These are phyloP conservation scores for Acrobasis repandana DNA, from an alignment of 2,888 invertebrate species.

Conservation along the genomic window DNA sequence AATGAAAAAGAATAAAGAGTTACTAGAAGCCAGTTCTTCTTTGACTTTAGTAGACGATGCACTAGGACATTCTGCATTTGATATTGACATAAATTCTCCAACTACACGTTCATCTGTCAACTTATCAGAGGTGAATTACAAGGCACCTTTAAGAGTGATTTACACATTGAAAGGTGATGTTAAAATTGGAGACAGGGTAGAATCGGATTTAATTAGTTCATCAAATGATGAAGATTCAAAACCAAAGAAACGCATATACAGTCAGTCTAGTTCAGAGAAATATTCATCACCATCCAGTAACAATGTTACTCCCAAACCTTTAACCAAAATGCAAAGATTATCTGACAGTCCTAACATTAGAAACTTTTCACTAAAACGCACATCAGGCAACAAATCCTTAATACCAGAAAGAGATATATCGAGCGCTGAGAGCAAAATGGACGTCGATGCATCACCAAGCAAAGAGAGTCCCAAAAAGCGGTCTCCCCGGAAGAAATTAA, in stretches of 20 bases:
- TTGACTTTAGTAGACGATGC: conserved; percentile 66
- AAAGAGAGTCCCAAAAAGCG: conserved; percentile 7
- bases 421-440: conserved; percentile 6
- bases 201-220: conserved; percentile 40
- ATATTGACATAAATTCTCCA: conserved; percentile 32
- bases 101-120: conserved; percentile 18
- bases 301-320: conserved; percentile 63
- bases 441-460: neutral
- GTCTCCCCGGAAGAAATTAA: conserved; percentile 9
- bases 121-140: neutral
- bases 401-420: neutral
- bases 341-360: conserved; percentile 41
- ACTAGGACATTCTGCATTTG: conserved; percentile 30
- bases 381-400: neutral
- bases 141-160: conserved; percentile 44
- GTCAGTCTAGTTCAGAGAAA: conserved; percentile 40
- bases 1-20: conserved; percentile 62
- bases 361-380: conserved; percentile 7
- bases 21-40: conserved; percentile 58
- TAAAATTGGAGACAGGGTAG: conserved; percentile 29
- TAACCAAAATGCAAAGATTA: conserved; percentile 56
- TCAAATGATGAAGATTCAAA: conserved; percentile 40
- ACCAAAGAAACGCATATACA: conserved; percentile 55
- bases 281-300: conserved; percentile 27
- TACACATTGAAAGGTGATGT: conserved; percentile 38